These are phyloP conservation scores for Sympetrum striolatum DNA, from an alignment of 2,888 invertebrate species.

Conservation along the genomic window DNA sequence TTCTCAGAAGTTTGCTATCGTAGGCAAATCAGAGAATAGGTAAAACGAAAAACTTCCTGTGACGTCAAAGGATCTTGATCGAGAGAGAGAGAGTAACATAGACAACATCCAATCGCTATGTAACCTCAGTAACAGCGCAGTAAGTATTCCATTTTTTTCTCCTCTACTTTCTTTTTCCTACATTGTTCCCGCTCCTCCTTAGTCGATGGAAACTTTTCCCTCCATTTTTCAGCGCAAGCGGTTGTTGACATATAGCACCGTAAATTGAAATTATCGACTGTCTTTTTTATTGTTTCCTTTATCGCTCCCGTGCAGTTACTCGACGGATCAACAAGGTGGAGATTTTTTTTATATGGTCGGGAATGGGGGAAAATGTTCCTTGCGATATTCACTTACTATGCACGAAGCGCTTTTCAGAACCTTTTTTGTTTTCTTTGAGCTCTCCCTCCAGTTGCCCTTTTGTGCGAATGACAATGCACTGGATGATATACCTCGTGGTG, in stretches of 20 bases:
- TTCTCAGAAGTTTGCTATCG: not conserved
- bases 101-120: not conserved
- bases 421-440: not conserved
- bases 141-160: not conserved
- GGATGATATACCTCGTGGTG: constrained; percentile 2
- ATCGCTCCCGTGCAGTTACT: not conserved
- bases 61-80: not conserved
- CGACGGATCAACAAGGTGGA: not conserved
- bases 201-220: not conserved
- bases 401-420: not conserved
- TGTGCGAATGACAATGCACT: not conserved
- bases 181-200: not conserved
- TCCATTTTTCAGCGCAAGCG: not conserved
- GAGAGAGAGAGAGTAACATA: not conserved
- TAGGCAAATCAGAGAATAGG: not conserved
- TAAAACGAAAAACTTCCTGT: not conserved
- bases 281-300: not conserved
- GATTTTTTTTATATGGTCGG: not conserved
- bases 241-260: not conserved
- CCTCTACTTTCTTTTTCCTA: not conserved
- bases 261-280: not conserved
- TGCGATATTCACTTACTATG: constrained; percentile 10
- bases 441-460: not conserved
- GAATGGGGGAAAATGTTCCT: not conserved
- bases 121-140: not conserved